These are phyloP conservation scores for Blennius ocellaris DNA, from an alignment of 2,113 vertebrate genomes.

Conservation along the genomic window DNA sequence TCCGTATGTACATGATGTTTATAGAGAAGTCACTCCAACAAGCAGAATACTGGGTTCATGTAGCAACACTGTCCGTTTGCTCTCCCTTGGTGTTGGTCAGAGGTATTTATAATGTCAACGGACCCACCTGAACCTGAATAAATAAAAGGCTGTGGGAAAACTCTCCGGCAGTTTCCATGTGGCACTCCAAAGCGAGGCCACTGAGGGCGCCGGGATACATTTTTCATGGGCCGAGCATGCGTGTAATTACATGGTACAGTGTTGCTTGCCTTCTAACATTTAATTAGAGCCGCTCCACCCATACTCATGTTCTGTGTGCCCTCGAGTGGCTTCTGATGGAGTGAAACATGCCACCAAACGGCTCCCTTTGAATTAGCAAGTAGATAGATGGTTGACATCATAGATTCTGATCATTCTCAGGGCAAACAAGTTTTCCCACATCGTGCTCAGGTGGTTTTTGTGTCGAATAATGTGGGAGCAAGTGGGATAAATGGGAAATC, in stretches of 20 bases:
- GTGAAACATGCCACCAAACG: too few relatives aligned
- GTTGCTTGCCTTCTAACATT: slow-evolving; percentile 38
- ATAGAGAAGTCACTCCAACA: background rate
- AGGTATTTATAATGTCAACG: slow-evolving; percentile 39
- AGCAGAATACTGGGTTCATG: background rate
- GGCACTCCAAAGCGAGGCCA: background rate
- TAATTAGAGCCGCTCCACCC: slow-evolving; percentile 65
- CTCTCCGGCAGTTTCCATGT: background rate
- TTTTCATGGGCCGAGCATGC: slow-evolving; percentile 13
- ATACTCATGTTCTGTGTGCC: slow-evolving; percentile 38
- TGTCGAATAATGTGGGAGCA: too few relatives aligned
- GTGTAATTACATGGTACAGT: slow-evolving; percentile 45
- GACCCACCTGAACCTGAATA: slow-evolving; percentile 53
- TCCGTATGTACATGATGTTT: background rate
- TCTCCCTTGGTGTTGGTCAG: slow-evolving; percentile 19
- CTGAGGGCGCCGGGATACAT: slow-evolving; percentile 8
- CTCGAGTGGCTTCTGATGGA: background rate
- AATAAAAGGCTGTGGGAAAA: slow-evolving; percentile 22
- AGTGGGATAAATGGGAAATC: too few relatives aligned
- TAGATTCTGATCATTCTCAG: too few relatives aligned
- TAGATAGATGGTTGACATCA: too few relatives aligned
- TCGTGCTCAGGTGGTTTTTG: too few relatives aligned
- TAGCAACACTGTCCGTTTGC: slow-evolving; percentile 14
- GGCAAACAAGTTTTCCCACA: too few relatives aligned
- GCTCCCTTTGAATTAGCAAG: too few relatives aligned